phyloP scores from a whole-genome alignment of 2,113 vertebrate species.

The Herpetotheres cachinnans region DNA sequence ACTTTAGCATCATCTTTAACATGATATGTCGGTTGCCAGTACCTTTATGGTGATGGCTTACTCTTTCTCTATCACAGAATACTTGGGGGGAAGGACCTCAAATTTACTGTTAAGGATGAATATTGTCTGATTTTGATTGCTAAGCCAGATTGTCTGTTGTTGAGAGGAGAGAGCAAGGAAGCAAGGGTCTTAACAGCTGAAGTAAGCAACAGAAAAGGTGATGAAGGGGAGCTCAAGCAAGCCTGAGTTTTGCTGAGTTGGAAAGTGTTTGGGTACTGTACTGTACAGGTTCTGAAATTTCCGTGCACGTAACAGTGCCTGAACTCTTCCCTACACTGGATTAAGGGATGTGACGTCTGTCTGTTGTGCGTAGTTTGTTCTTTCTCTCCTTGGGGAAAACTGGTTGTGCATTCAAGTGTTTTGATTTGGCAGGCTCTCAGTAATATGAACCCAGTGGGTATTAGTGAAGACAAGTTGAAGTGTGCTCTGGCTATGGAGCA shows the following conservation, averaged over 20 bases:
- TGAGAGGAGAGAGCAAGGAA: not conserved
- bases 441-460: not conserved
- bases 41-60: not conserved
- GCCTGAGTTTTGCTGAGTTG: not conserved
- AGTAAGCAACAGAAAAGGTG: not conserved
- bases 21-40: not conserved
- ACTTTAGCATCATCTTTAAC: not conserved
- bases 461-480: not conserved
- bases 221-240: not conserved
- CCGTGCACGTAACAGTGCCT: accelerated
- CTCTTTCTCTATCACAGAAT: not conserved
- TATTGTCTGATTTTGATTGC: not conserved
- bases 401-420: not conserved
- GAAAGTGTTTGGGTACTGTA: not conserved
- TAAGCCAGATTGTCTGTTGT: not conserved
- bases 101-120: not conserved
- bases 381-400: not conserved
- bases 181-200: not conserved
- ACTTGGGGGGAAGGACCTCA: not conserved
- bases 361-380: not conserved
- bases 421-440: not conserved
- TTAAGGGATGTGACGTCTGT: not conserved
- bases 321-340: not conserved
- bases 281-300: not conserved
- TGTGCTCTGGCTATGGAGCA: not conserved